A percentile compares a stretch with the other conserved stretches of the same genome.
These are phyloP conservation scores for Hemicordylus capensis DNA, from an alignment of 2,113 vertebrate genomes.

Conservation along the genomic window DNA sequence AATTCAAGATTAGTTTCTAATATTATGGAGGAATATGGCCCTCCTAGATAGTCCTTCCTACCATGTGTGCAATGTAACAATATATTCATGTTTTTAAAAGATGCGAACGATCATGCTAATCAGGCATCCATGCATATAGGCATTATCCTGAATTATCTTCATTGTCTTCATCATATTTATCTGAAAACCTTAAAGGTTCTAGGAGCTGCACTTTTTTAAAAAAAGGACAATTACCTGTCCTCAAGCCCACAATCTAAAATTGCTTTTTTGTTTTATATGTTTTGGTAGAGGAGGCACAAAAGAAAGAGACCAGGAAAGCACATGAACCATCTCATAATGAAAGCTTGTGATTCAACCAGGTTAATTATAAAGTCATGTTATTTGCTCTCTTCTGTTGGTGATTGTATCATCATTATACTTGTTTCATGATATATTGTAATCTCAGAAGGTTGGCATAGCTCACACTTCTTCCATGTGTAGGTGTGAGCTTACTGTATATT, in stretches of 20 bases:
- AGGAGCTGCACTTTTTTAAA: background rate
- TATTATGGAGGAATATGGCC: background rate
- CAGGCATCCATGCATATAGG: background rate
- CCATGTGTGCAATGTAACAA: background rate
- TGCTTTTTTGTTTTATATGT: background rate
- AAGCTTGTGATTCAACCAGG: background rate
- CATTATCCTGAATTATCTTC: background rate
- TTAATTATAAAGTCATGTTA: slow-evolving; percentile 1
- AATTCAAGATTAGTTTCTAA: background rate
- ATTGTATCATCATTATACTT: background rate
- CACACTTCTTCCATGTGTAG: background rate
- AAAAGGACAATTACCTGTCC: background rate
- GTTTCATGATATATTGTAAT: background rate
- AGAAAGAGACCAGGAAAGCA: background rate
- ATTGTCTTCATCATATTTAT: too few relatives aligned
- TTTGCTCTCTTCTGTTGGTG: background rate
- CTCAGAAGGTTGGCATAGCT: background rate
- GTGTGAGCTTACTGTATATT: slow-evolving; percentile 11
- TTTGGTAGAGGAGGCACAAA: too few relatives aligned
- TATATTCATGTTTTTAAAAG: background rate
- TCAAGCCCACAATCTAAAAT: background rate
- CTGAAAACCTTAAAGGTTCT: too few relatives aligned
- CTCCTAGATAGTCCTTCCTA: background rate
- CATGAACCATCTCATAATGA: background rate
- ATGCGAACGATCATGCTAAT: background rate